Evolutionary conservation across 2,888 invertebrate genomes (phyloP).

Genomic region (Rhagophthalmus giganteus): DNA sequence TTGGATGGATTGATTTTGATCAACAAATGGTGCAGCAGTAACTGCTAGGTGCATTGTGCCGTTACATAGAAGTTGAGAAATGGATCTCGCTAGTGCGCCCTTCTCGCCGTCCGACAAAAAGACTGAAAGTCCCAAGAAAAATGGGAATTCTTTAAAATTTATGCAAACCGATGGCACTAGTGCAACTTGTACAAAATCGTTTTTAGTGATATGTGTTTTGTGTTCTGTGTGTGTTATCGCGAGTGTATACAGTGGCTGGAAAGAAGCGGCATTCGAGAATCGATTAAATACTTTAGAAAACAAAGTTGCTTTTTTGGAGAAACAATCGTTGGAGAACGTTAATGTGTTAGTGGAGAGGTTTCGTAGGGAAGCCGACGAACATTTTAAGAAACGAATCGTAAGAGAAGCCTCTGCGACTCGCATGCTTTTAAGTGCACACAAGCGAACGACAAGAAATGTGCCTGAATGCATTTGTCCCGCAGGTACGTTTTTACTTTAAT

Average conservation of each 20-base stretch:
- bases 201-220: constrained; percentile 63
- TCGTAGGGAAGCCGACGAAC: constrained; percentile 59
- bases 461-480: constrained; percentile 73
- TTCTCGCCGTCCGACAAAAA: constrained; percentile 35
- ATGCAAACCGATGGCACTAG: constrained; percentile 20
- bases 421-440: constrained; percentile 32
- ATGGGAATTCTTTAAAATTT: constrained; percentile 19
- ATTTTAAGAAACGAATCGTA: constrained; percentile 52
- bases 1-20: constrained; percentile 27
- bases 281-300: constrained; percentile 61
- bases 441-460: constrained; percentile 61
- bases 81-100: constrained; percentile 47
- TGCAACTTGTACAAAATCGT: constrained; percentile 39
- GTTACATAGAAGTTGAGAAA: constrained; percentile 38
- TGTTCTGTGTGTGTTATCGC: constrained; percentile 67
- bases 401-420: constrained; percentile 45
- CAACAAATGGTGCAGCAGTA: constrained; percentile 41
- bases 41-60: constrained; percentile 40
- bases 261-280: constrained; percentile 60
- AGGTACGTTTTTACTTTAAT: no score
- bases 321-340: constrained; percentile 51
- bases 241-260: constrained; percentile 64
- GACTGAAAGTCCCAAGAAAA: constrained; percentile 34
- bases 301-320: constrained; percentile 61
- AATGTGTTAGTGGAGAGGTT: constrained; percentile 61